phyloP scores from a whole-genome alignment of 2,113 vertebrate species.

The Rafetus swinhoei region DNA sequence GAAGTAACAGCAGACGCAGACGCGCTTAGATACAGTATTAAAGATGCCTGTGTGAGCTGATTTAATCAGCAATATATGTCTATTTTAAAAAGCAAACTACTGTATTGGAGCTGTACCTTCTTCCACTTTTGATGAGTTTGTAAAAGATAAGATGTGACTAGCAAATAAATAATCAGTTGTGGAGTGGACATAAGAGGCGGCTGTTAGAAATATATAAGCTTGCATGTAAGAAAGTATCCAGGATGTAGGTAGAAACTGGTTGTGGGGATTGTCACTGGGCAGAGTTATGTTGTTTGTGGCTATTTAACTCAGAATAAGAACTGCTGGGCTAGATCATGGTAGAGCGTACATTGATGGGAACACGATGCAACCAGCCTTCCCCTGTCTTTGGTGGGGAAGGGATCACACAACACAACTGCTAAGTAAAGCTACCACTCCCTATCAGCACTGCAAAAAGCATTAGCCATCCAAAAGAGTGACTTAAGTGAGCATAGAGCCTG shows the following conservation, averaged over 20 bases:
- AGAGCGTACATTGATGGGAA: background rate
- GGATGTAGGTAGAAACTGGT: background rate
- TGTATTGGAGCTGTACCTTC: background rate
- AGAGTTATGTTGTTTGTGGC: background rate
- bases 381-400: background rate
- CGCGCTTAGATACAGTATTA: background rate
- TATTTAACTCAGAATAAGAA: background rate
- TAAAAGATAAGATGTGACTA: background rate
- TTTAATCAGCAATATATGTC: background rate
- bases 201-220: background rate
- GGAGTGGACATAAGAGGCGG: background rate
- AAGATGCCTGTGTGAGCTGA: background rate
- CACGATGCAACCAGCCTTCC: background rate
- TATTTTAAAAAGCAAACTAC: background rate
- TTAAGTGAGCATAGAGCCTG: background rate
- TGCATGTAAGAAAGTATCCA: background rate
- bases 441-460: background rate
- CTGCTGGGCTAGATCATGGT: background rate
- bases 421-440: background rate
- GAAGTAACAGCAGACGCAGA: background rate
- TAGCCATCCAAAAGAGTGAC: background rate
- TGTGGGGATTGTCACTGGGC: background rate
- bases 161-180: background rate
- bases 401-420: background rate
- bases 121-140: background rate